Conservation (phyloP, 2,888 invertebrate genomes). For the Hirtodrosophila cameraria region DNA sequence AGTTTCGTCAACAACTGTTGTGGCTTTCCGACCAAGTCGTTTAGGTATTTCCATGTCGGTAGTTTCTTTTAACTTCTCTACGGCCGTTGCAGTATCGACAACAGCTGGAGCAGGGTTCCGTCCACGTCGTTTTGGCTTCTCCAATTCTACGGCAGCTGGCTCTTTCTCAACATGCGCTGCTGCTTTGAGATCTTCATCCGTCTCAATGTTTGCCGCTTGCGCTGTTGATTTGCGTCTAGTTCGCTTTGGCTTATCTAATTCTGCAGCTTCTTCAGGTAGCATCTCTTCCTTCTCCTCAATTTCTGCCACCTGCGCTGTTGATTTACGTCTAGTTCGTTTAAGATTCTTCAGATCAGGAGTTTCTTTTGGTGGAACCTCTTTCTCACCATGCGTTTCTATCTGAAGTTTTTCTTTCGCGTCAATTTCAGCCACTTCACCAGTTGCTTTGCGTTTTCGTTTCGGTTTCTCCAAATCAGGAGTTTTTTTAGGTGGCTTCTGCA, state of each 20-base stretch:
- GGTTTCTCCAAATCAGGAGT: neutral
- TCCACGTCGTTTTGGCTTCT: conserved; percentile 10
- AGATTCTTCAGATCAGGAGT: neutral
- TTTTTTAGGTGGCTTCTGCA: too few species aligned
- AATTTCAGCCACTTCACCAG: neutral
- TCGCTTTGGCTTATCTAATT: conserved; percentile 1
- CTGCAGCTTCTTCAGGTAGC: neutral
- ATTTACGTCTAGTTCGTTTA: conserved; percentile 4
- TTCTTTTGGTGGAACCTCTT: neutral
- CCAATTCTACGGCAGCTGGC: neutral
- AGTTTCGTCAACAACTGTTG: neutral
- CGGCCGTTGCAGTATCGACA: neutral
- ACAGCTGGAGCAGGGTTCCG: neutral
- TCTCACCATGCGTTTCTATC: too few species aligned
- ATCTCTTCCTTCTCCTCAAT: neutral
- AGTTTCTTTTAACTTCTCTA: neutral
- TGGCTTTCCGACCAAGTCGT: conserved; percentile 14
- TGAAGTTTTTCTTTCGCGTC: neutral
- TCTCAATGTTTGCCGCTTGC: neutral
- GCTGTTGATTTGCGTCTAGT: conserved; percentile 1
- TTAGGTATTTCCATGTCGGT: conserved; percentile 4
- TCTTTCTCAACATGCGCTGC: neutral
- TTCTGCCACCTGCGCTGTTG: neutral
- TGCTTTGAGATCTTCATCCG: too few species aligned
- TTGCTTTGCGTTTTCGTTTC: conserved; percentile 4